Conservation (phyloP, 1,140 invertebrate genomes). For the Eufriesea mexicana region DNA sequence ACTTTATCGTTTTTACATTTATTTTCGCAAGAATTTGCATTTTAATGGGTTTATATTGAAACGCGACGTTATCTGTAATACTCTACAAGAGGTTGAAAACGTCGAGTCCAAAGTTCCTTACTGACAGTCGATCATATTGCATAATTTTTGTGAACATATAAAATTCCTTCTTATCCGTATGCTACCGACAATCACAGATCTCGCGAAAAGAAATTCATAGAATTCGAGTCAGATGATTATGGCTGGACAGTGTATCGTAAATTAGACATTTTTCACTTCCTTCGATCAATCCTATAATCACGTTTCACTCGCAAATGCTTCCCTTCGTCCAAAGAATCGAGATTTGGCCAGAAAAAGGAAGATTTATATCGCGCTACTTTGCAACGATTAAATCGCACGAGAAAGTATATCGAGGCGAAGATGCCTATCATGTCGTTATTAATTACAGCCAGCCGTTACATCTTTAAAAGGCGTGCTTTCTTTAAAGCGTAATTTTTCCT, state of each 20-base stretch:
- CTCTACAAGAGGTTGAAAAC: too few relatives aligned
- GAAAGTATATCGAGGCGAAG: background rate
- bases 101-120: too few relatives aligned
- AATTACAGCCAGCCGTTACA: background rate
- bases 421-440: background rate
- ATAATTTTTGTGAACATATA: too few relatives aligned
- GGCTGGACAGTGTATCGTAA: too few relatives aligned
- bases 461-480: background rate
- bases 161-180: too few relatives aligned
- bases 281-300: too few relatives aligned
- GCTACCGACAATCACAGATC: too few relatives aligned
- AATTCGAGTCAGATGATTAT: too few relatives aligned
- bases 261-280: too few relatives aligned
- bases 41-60: too few relatives aligned
- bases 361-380: background rate
- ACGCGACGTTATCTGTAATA: background rate
- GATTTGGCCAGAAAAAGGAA: background rate
- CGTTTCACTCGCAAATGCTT: background rate
- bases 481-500: slow-evolving; percentile 9
- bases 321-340: background rate
- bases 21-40: background rate
- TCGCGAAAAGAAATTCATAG: too few relatives aligned
- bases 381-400: background rate
- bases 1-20: background rate
- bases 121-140: too few relatives aligned